Percentiles rank a stretch among this genome's conserved stretches.
Evolutionary conservation across 2,888 invertebrate genomes (phyloP).

Genomic region (Pseudoips prasinana): DNA sequence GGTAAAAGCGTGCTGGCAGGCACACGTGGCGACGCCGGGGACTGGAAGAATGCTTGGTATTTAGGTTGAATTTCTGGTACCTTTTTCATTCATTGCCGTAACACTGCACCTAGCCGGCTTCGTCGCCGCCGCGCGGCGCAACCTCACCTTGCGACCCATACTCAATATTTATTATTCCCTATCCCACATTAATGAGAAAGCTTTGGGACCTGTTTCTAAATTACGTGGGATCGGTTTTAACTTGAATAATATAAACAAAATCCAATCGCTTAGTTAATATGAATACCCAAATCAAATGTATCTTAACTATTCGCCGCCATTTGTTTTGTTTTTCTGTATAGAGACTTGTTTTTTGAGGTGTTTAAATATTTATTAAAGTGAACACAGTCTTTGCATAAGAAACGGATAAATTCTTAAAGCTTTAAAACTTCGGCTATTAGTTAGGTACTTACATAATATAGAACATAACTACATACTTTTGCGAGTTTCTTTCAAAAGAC

Average conservation of each 20-base stretch:
- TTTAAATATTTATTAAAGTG: conserved; percentile 30
- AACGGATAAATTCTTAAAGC: conserved; percentile 17
- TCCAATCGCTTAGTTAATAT: conserved; percentile 33
- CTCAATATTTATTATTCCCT: conserved; percentile 57
- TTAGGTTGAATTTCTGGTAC: conserved; percentile 79
- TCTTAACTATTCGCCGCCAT: conserved; percentile 32
- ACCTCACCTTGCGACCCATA: conserved; percentile 37
- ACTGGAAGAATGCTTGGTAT: conserved; percentile 76
- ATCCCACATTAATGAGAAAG: conserved; percentile 54
- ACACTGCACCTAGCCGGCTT: conserved; percentile 66
- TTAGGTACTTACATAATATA: too few species aligned
- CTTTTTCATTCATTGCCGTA: conserved; percentile 78
- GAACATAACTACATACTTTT: too few species aligned
- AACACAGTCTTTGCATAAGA: conserved; percentile 15
- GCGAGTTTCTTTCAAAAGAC: too few species aligned
- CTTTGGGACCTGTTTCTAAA: conserved; percentile 48
- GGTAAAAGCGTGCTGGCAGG: conserved; percentile 67
- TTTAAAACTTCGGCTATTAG: background rate
- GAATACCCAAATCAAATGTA: conserved; percentile 39
- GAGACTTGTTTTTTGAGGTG: conserved; percentile 30
- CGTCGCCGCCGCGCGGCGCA: conserved; percentile 25
- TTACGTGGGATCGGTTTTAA: conserved; percentile 27
- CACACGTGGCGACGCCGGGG: conserved; percentile 68
- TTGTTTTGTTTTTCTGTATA: conserved; percentile 23
- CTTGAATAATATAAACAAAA: conserved; percentile 32